Evolutionary conservation across 2,113 vertebrate genomes (phyloP).

Genomic region (Pongo pygmaeus): DNA sequence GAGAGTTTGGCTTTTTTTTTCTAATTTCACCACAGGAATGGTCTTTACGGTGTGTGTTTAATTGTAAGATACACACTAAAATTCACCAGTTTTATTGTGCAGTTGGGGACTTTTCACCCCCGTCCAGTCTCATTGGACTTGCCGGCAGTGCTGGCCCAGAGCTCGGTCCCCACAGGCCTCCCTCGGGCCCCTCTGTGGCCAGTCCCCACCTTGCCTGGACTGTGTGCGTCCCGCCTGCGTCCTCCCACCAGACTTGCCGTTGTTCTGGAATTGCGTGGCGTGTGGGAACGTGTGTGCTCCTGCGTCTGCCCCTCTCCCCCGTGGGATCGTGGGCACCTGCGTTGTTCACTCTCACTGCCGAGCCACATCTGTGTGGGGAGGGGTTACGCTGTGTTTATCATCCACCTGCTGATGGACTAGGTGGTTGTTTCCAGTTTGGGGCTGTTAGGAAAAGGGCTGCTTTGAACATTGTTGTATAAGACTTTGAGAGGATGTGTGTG

Average conservation of each 20-base stretch:
- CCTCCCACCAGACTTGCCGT: too few species aligned
- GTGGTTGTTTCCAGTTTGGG: neutral
- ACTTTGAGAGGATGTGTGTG: neutral
- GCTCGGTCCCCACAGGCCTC: neutral
- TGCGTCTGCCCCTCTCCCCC: neutral
- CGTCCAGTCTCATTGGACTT: neutral
- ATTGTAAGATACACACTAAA: neutral
- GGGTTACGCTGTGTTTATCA: neutral
- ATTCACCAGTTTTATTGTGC: neutral
- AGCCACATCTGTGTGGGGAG: fast-evolving
- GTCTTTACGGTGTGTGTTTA: too few species aligned
- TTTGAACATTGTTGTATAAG: fast-evolving
- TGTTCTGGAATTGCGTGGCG: neutral
- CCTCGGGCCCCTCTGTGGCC: neutral
- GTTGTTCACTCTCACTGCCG: neutral
- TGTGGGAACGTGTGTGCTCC: neutral
- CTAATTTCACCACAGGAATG: neutral
- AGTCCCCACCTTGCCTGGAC: neutral
- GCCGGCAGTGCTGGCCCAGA: too few species aligned
- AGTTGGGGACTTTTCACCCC: neutral
- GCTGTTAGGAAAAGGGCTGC: neutral
- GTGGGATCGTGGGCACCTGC: neutral
- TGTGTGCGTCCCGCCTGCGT: neutral
- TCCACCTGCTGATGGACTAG: fast-evolving
- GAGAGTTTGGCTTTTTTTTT: neutral